These are phyloP conservation scores for Drosophila fuyamai DNA, from an alignment of 1,140 invertebrate species.

Conservation along the genomic window DNA sequence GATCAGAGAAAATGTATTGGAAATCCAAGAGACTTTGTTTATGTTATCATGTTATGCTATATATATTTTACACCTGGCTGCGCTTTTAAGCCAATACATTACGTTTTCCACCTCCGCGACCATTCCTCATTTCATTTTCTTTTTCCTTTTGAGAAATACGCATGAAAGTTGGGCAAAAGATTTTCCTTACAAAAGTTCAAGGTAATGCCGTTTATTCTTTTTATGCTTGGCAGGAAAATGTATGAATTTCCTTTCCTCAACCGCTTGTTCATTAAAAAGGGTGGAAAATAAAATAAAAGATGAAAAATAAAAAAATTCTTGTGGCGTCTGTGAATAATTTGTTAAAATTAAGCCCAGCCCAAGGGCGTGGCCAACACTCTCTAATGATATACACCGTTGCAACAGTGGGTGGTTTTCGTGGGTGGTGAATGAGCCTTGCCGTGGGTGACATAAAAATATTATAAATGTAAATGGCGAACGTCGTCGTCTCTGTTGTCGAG, in stretches of 20 bases:
- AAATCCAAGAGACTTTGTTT: conserved; percentile 6
- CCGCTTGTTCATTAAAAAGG: conserved; percentile 66
- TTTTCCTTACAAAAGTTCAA: conserved; percentile 54
- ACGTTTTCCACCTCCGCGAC: neutral
- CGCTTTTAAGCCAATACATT: conserved; percentile 53
- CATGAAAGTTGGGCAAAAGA: conserved; percentile 32
- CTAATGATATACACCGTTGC: conserved; percentile 57
- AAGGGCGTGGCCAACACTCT: conserved; percentile 46
- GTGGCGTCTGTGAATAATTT: conserved; percentile 74
- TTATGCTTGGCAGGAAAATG: conserved; percentile 25
- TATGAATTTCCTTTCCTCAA: conserved; percentile 23
- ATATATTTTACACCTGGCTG: conserved; percentile 74
- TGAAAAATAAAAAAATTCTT: conserved; percentile 45
- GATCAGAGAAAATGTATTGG: conserved; percentile 15
- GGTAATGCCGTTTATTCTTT: conserved; percentile 15
- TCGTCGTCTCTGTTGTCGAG: conserved; percentile 22
- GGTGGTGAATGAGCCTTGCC: neutral
- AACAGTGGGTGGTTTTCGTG: neutral
- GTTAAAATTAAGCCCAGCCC: conserved; percentile 67
- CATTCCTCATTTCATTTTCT: conserved; percentile 18
- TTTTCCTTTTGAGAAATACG: conserved; percentile 8
- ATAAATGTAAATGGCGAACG: conserved; percentile 61
- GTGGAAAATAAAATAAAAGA: conserved; percentile 43
- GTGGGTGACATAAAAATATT: conserved; percentile 47
- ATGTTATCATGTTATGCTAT: conserved; percentile 59